Evolutionary conservation across 1,140 invertebrate genomes (phyloP), one percentile per base, ranked within the genome.

Genomic region (Colletes gigas): DNA sequence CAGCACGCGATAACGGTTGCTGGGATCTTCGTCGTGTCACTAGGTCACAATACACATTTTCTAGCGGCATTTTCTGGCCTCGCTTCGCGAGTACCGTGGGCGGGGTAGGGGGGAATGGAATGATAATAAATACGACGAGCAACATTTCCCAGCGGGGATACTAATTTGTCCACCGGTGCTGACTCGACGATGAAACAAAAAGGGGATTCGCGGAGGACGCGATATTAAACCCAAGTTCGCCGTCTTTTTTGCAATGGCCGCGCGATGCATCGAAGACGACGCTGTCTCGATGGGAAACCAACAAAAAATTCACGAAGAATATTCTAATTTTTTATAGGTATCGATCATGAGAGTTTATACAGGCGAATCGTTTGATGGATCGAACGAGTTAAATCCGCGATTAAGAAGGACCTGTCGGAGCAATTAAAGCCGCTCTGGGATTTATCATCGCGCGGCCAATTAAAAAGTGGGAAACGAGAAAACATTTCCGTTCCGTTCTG

Each of bases 381-480:
- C 30, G 30, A 30, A 30, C 30, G 2, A 30, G 30, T 30, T 30
- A 30, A 30, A 30, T 30, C 30, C 30, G 30, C 30, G 30, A 30
- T 30, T 30, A 30, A 30, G 30, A 30, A 30, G 30, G 30, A 30
- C 30, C 30, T 30, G 39, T 63, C 60, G 71, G 10, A 9, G 88
- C 90, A 91, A 92, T 92, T 92, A 91, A 88, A 89, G 79, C 86
- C 81, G 59, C 88, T 83, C 15, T n/a, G 5, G 88, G 89, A 91
- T 90, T 91, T 91, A 92, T 92, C 89, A 91, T 90, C 86, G 84
- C 78, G 83, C 55, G 82, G 88, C 83, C 86, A 92, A 92, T 92
- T 72, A 92, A 92, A 91, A 91, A 90, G 90, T 90, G 91, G 91
- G 90, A 91, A 92, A 91, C 83, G 89, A 90, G 90, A 90, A 90